These are phyloP conservation scores for Eupeodes latifasciatus DNA, from an alignment of 2,888 invertebrate genomes.

Conservation along the genomic window DNA sequence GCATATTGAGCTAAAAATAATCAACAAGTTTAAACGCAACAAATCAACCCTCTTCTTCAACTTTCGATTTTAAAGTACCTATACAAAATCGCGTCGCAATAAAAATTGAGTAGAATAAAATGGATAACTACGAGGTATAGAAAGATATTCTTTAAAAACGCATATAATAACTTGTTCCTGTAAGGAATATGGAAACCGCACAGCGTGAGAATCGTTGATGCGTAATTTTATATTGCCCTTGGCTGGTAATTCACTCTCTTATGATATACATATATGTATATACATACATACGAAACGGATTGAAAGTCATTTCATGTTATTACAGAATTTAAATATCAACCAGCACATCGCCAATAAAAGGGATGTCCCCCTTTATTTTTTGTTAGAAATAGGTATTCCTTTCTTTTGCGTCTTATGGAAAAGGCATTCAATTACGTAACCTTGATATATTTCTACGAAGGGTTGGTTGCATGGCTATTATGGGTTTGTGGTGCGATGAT, in stretches of 20 bases:
- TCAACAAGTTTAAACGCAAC: too few relatives aligned
- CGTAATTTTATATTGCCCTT: slow-evolving; percentile 70
- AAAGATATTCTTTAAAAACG: neutral
- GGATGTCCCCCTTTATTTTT: slow-evolving; percentile 59
- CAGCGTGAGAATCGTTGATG: slow-evolving; percentile 76
- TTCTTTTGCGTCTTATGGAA: slow-evolving; percentile 66
- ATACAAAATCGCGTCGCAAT: too few relatives aligned
- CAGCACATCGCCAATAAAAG: slow-evolving; percentile 30
- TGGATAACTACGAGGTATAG: too few relatives aligned
- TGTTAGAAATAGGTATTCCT: slow-evolving; percentile 11
- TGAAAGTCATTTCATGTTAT: slow-evolving; percentile 30
- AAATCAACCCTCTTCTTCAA: too few relatives aligned
- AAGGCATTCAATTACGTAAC: slow-evolving; percentile 66
- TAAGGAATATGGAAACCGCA: slow-evolving; percentile 43
- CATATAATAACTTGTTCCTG: slow-evolving; percentile 52
- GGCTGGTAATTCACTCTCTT: slow-evolving; percentile 40
- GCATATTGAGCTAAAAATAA: too few relatives aligned
- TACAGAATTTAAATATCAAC: slow-evolving; percentile 55
- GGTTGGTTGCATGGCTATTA: slow-evolving; percentile 64
- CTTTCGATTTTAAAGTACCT: too few relatives aligned
- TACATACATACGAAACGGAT: neutral
- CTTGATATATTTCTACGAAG: slow-evolving; percentile 62
- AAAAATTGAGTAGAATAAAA: too few relatives aligned
- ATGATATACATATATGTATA: slow-evolving; percentile 11
- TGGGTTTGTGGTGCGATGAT: slow-evolving; percentile 44